Evolutionary conservation across 2,888 invertebrate species (phyloP), one percentile per base, ranked within the genome.

Genomic region (Onchidella celtica): DNA sequence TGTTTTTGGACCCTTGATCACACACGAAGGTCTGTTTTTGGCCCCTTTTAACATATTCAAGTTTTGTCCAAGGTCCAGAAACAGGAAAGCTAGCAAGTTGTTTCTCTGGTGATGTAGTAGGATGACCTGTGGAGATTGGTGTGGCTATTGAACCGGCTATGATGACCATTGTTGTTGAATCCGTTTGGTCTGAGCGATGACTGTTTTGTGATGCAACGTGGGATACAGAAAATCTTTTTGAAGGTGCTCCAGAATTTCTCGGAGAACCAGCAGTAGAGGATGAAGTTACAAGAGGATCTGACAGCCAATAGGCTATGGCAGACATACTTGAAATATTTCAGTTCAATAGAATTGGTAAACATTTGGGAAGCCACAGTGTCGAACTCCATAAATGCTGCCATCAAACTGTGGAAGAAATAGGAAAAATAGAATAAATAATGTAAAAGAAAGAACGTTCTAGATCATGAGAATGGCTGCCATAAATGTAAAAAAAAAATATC

Each of bases 241-340:
- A 92, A 90, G 4, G 92, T 92, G 77, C 87, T 87, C 91, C 91
- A 90, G 87, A 92, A 92, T 83, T 91, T 92, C 85, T 92, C 92
- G 79, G 92, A 92, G 88, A 92, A 92, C 92, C 92, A 92, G 82
- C 92, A 92, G 85, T 92, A 92, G 2, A 92, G 85, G 65, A 92
- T 87, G 81, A 92, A 92, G 87, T 92, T 92, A 59, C 92, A 87
- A 11, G 92, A 89, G 0, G 92, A 92, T 82, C 92, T 90, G 32
- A 92, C 81, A 3, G 89, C 89, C 9, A 92, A 83, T 29, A 92
- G 83, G 27, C 90, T 79, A 66, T 85, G 84, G 73, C 65, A 65
- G 9, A 73, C 24, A 29, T 59, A 34, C 57, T 32, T 3, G 40
- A 79, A 72, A 24, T 57, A 59, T 57, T 36, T 69, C n/a, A 36